Conservation (phyloP, 2,888 invertebrate genomes). For the Dusona sp. region DNA sequence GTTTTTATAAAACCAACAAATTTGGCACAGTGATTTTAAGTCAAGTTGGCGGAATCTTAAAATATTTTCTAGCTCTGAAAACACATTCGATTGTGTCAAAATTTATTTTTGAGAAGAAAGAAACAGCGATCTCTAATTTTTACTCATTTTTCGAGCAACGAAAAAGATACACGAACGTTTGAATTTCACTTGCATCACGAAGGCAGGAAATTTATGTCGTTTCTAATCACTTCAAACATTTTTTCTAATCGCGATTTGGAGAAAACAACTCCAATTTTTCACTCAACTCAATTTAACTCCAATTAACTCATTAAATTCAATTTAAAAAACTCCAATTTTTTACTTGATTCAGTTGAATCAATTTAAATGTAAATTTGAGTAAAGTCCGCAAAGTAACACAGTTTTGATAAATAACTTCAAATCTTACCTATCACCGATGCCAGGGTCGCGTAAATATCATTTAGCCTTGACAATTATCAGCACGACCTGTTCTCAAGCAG, state of each 20-base stretch:
- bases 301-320: no score
- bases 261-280: not conserved
- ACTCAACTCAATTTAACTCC: no score
- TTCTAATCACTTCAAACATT: not conserved
- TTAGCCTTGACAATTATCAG: conserved; percentile 63
- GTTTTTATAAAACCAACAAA: not conserved
- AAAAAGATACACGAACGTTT: not conserved
- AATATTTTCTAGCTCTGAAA: not conserved
- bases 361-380: not conserved
- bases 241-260: not conserved
- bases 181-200: not conserved
- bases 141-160: not conserved
- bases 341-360: not conserved
- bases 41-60: not conserved
- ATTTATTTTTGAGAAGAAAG: not conserved
- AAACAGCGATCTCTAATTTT: not conserved
- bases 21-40: not conserved
- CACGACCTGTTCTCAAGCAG: conserved; percentile 3
- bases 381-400: not conserved
- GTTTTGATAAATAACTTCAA: conserved; percentile 3
- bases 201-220: not conserved
- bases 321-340: no score
- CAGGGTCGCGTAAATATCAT: conserved; percentile 9
- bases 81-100: not conserved
- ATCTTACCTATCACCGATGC: conserved; percentile 19